Percentiles rank a stretch among this genome's conserved stretches.
Conservation (phyloP, 1,140 invertebrate species). For the Drosophila nikananu region DNA sequence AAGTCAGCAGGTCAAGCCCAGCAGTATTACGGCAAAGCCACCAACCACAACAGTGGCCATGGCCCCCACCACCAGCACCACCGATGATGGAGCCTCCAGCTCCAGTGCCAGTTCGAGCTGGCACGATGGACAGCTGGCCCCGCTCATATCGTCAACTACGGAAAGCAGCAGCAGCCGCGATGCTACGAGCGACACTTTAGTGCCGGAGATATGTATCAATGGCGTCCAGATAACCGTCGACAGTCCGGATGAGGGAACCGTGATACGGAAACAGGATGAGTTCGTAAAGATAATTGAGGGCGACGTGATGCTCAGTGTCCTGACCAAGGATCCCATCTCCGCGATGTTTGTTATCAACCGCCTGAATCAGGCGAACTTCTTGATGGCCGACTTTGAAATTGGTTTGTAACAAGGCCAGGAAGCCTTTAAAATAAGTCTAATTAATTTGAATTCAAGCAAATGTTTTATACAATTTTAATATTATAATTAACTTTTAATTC, state of each 20-base stretch:
- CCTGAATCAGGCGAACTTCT: conserved; percentile 74
- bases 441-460: background rate
- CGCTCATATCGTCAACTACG: conserved; percentile 65
- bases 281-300: conserved; percentile 76
- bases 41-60: conserved; percentile 22
- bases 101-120: conserved; percentile 4
- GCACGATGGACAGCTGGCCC: conserved; percentile 42
- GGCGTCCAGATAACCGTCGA: conserved; percentile 57
- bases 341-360: conserved; percentile 81
- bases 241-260: conserved; percentile 51
- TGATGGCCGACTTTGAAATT: conserved; percentile 81
- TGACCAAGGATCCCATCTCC: conserved; percentile 75
- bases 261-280: conserved; percentile 60
- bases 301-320: conserved; percentile 73
- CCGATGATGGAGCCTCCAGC: conserved; percentile 16
- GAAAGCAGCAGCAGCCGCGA: conserved; percentile 24
- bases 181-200: conserved; percentile 43
- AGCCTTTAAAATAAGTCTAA: background rate
- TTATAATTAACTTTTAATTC: background rate
- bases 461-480: background rate
- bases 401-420: conserved; percentile 41
- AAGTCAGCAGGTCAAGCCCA: conserved; percentile 31
- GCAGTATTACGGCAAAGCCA: conserved; percentile 33
- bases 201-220: conserved; percentile 75
- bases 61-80: conserved; percentile 36